Conservation (phyloP, 2,797 vertebrate genomes). For the Lithobates pipiens region DNA sequence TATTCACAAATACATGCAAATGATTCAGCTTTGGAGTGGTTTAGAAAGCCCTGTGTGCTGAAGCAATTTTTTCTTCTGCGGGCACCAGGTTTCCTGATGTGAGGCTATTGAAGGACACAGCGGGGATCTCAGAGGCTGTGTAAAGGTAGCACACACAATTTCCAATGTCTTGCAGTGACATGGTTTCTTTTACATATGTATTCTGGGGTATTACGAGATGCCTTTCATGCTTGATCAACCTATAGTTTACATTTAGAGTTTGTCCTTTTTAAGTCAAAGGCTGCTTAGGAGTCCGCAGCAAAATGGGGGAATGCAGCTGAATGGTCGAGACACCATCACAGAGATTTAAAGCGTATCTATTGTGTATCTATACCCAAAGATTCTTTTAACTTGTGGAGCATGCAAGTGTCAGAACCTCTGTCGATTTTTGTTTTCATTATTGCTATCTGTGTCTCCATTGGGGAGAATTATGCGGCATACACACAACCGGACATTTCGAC, state of each 20-base stretch:
- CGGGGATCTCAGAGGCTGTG: conserved; percentile 5
- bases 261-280: background rate
- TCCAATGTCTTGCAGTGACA: background rate
- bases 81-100: background rate
- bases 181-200: background rate
- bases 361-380: too few relatives aligned
- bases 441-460: too few relatives aligned
- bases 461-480: too few relatives aligned
- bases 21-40: background rate
- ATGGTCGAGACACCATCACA: background rate
- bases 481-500: too few relatives aligned
- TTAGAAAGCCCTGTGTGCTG: background rate
- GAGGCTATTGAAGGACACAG: conserved; percentile 35
- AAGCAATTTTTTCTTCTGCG: conserved; percentile 3
- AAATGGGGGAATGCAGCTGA: background rate
- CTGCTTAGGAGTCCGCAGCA: background rate
- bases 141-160: background rate
- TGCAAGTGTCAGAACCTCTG: too few relatives aligned
- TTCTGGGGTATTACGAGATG: background rate
- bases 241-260: background rate
- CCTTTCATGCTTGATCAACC: conserved; percentile 1
- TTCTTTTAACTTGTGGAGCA: too few relatives aligned
- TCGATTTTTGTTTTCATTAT: too few relatives aligned
- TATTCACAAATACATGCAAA: conserved; percentile 24
- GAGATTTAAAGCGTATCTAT: too few relatives aligned